Evolutionary conservation across 1,140 invertebrate species (phyloP), one percentile per base, ranked within the genome.

Genomic region (Idris sp.): DNA sequence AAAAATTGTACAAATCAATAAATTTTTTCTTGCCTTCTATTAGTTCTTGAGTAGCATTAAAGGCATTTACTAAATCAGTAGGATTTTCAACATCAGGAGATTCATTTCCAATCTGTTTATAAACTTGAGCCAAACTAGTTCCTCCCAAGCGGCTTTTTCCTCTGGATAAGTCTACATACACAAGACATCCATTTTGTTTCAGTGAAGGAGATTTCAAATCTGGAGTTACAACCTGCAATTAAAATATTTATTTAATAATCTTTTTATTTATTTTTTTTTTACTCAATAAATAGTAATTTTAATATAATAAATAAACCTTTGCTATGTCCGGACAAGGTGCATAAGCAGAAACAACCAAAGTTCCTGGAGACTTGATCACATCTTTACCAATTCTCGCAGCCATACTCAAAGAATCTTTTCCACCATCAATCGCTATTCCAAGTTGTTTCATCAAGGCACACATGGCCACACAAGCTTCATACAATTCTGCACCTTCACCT

Each of bases 381-480:
- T 91, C 87, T 4, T 78, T 89, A 79, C 85, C 87, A 2, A 98
- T 92, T 76, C 95, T 89, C 0, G 97, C 97, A 11, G 97, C 96
- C 98, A 99, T 99, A 67, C 96, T 98, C 0, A 99, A 87, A 0
- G 97, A 99, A 88, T 99, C 98, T 85, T 99, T 99, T 10, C 98
- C 98, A 10, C 98, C 98, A 87, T 99, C 98, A 31, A 99, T 91
- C 14, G 96, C 98, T 16, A 99, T 93, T 46, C 95, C 96, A 1
- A 99, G 85, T 77, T 92, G 79, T n/a, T 88, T 89, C 95, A 99
- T 97, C 0, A 97, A 86, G 0, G 89, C 83, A 84, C 96, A 97
- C 91, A 99, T 95, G 8, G 96, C 95, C 30, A 88, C 83, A 81
- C 97, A 98, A 1, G 98, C 96, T 41, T 93, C 92, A 67, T 93